These are phyloP conservation scores for Eriocheir sinensis DNA, from an alignment of 1,140 invertebrate species.

Conservation along the genomic window DNA sequence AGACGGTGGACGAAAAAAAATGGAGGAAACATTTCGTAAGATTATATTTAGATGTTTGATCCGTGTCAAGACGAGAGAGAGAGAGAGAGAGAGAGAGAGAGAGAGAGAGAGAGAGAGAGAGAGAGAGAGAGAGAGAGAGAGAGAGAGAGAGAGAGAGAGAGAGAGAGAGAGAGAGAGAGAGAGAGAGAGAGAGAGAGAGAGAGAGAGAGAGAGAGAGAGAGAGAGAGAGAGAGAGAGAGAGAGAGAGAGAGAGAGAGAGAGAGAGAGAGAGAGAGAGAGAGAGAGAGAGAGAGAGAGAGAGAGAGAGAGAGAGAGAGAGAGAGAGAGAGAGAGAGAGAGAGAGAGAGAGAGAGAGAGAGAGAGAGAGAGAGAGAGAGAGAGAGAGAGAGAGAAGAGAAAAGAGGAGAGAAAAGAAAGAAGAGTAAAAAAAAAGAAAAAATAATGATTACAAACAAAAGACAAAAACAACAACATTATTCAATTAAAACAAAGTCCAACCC, in stretches of 20 bases:
- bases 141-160: constrained; percentile 22
- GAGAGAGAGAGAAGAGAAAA: no score
- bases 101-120: constrained; percentile 22
- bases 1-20: background rate
- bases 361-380: no score
- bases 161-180: constrained; percentile 22
- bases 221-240: background rate
- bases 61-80: background rate
- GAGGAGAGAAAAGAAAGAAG: background rate
- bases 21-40: constrained; percentile 1
- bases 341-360: no score
- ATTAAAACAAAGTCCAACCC: no score
- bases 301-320: background rate
- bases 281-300: background rate
- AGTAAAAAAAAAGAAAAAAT: background rate
- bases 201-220: background rate
- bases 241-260: background rate
- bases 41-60: constrained; percentile 7
- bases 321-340: no score
- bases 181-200: constrained; percentile 22
- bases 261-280: background rate
- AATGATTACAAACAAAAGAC: background rate
- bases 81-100: constrained; percentile 1
- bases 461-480: no score
- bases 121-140: constrained; percentile 22